Base-by-base conservation (phyloP, 2,797 vertebrate species). In the Meda fulgida region DNA sequence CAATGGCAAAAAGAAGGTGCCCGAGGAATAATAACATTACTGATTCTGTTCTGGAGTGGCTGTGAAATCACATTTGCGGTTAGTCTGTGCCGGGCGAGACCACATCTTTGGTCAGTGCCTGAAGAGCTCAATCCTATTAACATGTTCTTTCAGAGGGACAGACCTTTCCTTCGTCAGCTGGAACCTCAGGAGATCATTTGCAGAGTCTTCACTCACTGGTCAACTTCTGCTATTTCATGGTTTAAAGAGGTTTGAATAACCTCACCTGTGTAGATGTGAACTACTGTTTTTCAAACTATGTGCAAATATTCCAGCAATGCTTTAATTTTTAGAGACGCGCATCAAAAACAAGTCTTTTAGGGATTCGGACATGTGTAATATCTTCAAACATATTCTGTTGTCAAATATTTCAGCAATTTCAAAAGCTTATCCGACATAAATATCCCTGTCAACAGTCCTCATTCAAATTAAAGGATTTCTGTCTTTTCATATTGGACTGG, bases 111-210 rank as follows among this genome's bases (percentile, higher is more conserved):
- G 65, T 46, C 31, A 29, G 66, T 53, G 51, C 48, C 81, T 78
- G 69, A 79, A 38, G 43, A 38, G 86, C 40, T 0, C 4, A 6
- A 58, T 16, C 65, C 51, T 4, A 81, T 78, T 86, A 84, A 65
- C 81, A n/a, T 80, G 23, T 38, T 67, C 73, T 85, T 81, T 87
- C 72, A 43, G 16, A 71, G 26, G 18, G 51, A 84, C 31, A 48
- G 78, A 76, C 72, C 66, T 48, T 72, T 55, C 67, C 73, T 79
- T 87, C 84, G 83, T 89, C 86, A 72, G 40, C 88, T 73, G 26
- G 36, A 67, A 66, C 78, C 18, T 76, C 19, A 23, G 40, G 43
- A 81, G 82, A 79, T 87, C 75, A 75, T 48, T 21, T 53, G 18
- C n/a, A 46, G n/a, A 11, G n/a, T 58, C 65, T 70, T 71, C 7